These are phyloP conservation scores for Cyrtodaria siliqua DNA, from an alignment of 2,888 invertebrate genomes.

Conservation along the genomic window DNA sequence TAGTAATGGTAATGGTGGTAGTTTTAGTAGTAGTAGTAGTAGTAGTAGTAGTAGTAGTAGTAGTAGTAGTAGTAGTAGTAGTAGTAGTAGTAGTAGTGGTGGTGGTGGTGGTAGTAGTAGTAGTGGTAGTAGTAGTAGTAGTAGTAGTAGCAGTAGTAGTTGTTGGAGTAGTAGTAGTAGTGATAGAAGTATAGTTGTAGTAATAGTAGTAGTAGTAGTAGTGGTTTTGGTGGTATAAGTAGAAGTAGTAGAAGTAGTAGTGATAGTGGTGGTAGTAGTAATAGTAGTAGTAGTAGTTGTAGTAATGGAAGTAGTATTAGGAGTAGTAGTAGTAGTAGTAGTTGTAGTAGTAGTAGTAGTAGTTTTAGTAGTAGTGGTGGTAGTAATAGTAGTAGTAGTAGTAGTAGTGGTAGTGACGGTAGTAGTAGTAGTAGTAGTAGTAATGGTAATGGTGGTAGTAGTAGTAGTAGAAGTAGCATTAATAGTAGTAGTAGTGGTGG, in stretches of 20 bases:
- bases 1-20: constrained; percentile 17
- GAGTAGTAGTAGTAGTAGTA: constrained; percentile 11
- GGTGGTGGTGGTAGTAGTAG: constrained; percentile 19
- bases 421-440: constrained; percentile 14
- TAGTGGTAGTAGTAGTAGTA: constrained; percentile 5
- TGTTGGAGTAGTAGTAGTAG: constrained; percentile 6
- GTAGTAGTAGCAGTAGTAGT: constrained; percentile 15
- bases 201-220: constrained; percentile 20
- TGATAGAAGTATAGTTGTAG: constrained; percentile 32
- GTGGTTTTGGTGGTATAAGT: constrained; percentile 35
- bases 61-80: constrained; percentile 38
- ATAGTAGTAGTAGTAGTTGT: constrained; percentile 35
- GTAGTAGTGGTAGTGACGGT: constrained; percentile 16
- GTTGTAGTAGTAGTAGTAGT: constrained; percentile 17
- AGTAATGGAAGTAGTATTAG: constrained; percentile 25
- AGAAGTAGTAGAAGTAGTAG: constrained; percentile 38
- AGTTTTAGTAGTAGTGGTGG: constrained; percentile 24
- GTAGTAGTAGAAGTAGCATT: background rate
- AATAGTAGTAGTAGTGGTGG: background rate
- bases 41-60: constrained; percentile 22
- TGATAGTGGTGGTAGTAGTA: constrained; percentile 31
- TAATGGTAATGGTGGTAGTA: no score
- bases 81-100: constrained; percentile 23
- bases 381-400: constrained; percentile 26
- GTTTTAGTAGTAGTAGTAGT: constrained; percentile 4